Percentiles rank a stretch among this genome's conserved stretches.
Conservation (phyloP, 2,888 invertebrate species). For the Hyalella azteca region DNA sequence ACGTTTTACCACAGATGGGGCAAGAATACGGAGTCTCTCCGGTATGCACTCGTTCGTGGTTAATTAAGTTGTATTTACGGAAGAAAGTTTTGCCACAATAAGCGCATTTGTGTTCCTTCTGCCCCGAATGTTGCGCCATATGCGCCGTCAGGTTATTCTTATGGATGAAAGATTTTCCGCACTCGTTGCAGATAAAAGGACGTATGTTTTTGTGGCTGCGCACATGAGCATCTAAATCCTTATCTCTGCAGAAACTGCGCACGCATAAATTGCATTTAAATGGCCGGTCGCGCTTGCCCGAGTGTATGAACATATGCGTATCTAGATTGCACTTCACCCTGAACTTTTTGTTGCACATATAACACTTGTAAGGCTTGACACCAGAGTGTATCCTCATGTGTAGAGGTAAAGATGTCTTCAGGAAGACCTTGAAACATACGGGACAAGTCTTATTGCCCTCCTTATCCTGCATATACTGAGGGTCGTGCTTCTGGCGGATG, state of each 20-base stretch:
- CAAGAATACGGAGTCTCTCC: conserved; percentile 82
- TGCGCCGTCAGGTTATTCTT: conserved; percentile 88
- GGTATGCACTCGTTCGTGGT: conserved; percentile 85
- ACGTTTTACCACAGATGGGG: conserved; percentile 75
- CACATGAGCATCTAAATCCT: conserved; percentile 82
- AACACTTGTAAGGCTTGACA: conserved; percentile 77
- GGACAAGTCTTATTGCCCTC: conserved; percentile 68
- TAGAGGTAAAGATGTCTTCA: conserved; percentile 78
- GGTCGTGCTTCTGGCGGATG: conserved; percentile 80
- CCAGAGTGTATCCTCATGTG: conserved; percentile 78
- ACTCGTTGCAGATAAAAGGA: conserved; percentile 87
- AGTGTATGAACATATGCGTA: conserved; percentile 87
- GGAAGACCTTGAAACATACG: conserved; percentile 78
- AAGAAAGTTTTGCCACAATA: conserved; percentile 84
- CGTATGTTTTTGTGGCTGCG: conserved; percentile 83
- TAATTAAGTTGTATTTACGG: conserved; percentile 83
- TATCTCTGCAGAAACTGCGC: conserved; percentile 81
- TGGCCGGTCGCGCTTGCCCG: conserved; percentile 80
- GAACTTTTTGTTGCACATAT: conserved; percentile 83
- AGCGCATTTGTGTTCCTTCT: conserved; percentile 77
- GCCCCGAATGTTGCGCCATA: conserved; percentile 81
- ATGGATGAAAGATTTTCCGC: conserved; percentile 85
- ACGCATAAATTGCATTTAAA: conserved; percentile 84
- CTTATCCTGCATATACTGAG: conserved; percentile 70
- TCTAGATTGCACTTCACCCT: conserved; percentile 90